Base-by-base conservation (phyloP, 1,140 invertebrate species). In the Sipha flava region DNA sequence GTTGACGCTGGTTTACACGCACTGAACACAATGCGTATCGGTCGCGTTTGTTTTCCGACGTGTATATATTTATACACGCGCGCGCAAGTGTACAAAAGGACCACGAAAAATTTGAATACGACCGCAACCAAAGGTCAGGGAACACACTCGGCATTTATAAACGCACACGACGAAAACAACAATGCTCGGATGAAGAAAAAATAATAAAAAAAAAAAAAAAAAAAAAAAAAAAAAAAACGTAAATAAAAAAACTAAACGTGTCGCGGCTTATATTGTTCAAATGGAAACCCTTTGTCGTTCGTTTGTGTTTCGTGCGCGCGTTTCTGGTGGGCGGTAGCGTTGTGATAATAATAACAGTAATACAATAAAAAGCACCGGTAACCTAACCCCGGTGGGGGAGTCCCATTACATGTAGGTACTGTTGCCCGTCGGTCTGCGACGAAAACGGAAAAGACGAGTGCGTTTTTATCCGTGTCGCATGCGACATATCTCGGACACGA, bases 101-200 rank as follows among this genome's bases (percentile, higher is more conserved):
- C 73, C 73, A 77, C 73, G 49, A 77, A 77, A 77, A 77, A 77
- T 77, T 77, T 77, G 73, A 77, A 77, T 77, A 77, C 73, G 73
- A 77, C 73, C 73, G 73, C 73, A 77, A 59, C 73, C 52, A 77
- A 77, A 77, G 73, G 73, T 77, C 73, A 77, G 47, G 59, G 59
- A 52, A 40, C 73, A 57, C 73, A n/a, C 14, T 23, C 52, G 10
- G 73, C 73, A 77, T 77, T 77, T 59, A 77, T 43, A 77, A 77
- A 77, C 23, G 52, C 73, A 77, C 73, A 77, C 52, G 73, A 59
- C 49, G 52, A 43, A 77, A 77, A 77, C 52, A 77, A 77, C 73
- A 77, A 77, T 77, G 73, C 52, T 59, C 52, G 31, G 10, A 77
- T 57, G 40, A 77, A 59, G 59, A 75, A 54, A 54, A 54, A 26